phyloP scores from a whole-genome alignment of 2,113 vertebrate species.

The Lasiurus borealis region DNA sequence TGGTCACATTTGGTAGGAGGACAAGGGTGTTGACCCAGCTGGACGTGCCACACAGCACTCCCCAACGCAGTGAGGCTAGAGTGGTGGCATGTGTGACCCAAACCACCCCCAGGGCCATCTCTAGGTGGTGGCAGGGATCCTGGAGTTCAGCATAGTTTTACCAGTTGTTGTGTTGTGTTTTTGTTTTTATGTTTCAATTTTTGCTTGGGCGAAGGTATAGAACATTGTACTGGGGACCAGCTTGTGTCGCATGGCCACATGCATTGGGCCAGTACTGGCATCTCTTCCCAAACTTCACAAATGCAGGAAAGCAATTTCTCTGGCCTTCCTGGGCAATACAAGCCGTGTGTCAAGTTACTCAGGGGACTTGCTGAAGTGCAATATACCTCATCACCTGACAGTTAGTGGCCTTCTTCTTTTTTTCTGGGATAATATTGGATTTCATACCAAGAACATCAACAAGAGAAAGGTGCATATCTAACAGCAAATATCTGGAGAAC shows the following conservation, averaged over 20 bases:
- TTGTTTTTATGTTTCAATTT: background rate
- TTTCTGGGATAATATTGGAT: constrained; percentile 4
- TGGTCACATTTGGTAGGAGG: background rate
- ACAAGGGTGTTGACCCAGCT: rapidly evolving
- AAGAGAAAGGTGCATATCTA: background rate
- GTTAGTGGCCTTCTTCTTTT: background rate
- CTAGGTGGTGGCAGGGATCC: background rate
- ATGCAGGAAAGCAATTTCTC: background rate
- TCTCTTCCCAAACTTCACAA: background rate
- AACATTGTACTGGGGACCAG: rapidly evolving
- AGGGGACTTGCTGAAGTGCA: background rate
- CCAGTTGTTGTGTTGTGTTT: no score
- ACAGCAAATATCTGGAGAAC: constrained; percentile 20
- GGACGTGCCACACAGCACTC: background rate
- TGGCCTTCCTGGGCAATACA: background rate
- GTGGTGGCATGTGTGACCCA: no score
- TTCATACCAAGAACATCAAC: constrained; percentile 41
- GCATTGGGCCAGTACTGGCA: background rate
- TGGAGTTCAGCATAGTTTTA: background rate
- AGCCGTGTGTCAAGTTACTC: background rate
- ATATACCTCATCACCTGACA: background rate
- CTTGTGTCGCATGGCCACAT: background rate
- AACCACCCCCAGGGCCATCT: background rate
- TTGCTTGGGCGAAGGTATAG: background rate
- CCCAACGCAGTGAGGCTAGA: background rate